Conservation (phyloP, 2,113 vertebrate species). For the Labeo catla region DNA sequence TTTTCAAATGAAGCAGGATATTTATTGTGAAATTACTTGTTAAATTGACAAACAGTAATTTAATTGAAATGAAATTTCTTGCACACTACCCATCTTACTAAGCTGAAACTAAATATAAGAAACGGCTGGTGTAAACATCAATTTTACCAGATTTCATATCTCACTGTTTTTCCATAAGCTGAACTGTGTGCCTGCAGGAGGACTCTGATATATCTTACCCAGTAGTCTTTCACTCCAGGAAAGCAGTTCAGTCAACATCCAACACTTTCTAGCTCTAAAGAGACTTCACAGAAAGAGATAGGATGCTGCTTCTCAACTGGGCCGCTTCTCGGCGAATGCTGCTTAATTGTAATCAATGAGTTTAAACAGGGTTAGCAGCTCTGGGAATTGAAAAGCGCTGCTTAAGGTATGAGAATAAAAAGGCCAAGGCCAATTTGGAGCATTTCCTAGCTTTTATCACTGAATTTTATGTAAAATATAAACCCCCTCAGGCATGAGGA, state of each 20-base stretch:
- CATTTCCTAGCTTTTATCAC: background rate
- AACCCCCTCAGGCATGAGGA: background rate
- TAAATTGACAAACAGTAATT: background rate
- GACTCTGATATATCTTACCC: background rate
- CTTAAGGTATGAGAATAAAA: background rate
- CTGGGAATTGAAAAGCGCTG: background rate
- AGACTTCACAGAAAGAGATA: background rate
- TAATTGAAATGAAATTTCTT: background rate
- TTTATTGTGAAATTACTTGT: background rate
- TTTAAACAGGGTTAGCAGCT: constrained; percentile 37
- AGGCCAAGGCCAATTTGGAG: background rate
- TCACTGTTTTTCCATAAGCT: background rate
- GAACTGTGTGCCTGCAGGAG: background rate
- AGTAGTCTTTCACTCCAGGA: background rate
- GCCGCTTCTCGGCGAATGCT: background rate
- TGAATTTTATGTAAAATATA: background rate
- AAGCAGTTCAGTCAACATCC: background rate
- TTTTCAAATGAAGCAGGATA: background rate
- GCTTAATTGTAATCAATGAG: constrained; percentile 40
- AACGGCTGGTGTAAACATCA: constrained; percentile 13
- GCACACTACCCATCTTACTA: background rate
- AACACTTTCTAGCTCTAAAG: background rate
- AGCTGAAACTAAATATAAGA: background rate
- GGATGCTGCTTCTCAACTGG: background rate
- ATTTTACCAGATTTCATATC: background rate